Evolutionary conservation across 2,888 invertebrate species (phyloP), one percentile per base, ranked within the genome.

Genomic region (Microctonus brassicae): DNA sequence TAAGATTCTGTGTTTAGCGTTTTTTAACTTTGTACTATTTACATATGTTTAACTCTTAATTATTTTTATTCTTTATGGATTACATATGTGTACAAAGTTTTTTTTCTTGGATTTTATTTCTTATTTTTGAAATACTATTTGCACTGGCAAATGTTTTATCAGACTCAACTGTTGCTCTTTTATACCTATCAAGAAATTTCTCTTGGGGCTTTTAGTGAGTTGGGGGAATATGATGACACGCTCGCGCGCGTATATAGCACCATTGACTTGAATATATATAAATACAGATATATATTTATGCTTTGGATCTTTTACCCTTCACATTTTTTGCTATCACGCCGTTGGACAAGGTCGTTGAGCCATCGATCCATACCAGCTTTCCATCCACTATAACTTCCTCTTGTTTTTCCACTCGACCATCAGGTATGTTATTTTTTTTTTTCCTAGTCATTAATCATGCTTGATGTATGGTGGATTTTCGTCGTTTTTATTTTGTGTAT

Each of bases 1-100:
- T 78, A 77, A 76, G 68, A 57, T 34, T 57, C 61, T 60, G 34
- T 29, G 34, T 29, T 71, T 4, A 24, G 29, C 24, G 13, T 26
- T 10, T 26, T 9, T 52, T 52, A 52, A n/a, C 17, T 17, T n/a
- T 58, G n/a, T n/a, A n/a, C n/a, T 20, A 58, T 64, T 47, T 33
- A 7, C 39, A 42, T 42, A 24, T 29, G 3, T 29, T 29, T 29
- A n/a, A n/a, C n/a, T n/a, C n/a, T 29, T 7, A 29, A 29, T 29
- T 29, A 22, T 6, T 24, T 20, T 47, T 29, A 33, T 61, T 26
- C 11, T 20, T 24, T 6, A 55, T 55, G 13, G 9, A 55, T 55
- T 55, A 29, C 7, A 29, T 29, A 29, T 29, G 7, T 33, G 20
- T 33, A n/a, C n/a, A 26, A 29, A 60, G 26, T 26, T 24, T 47